Evolutionary conservation across 2,113 vertebrate species (phyloP).

Genomic region (Monopterus albus): DNA sequence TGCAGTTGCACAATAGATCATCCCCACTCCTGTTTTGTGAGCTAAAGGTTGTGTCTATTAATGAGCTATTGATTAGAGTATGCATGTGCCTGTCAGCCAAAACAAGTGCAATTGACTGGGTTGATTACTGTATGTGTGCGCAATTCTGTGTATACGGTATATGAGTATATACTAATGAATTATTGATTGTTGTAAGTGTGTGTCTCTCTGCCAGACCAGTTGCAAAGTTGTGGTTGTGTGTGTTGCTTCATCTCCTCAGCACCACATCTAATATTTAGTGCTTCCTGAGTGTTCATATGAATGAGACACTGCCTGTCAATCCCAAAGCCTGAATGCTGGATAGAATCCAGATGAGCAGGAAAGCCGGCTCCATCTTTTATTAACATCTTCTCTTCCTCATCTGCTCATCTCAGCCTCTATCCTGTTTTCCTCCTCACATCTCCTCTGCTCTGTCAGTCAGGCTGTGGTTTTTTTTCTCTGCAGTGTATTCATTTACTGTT

Average conservation of each 20-base stretch:
- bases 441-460: slow-evolving; percentile 20
- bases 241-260: slow-evolving; percentile 34
- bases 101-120: slow-evolving; percentile 5
- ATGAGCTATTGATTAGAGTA: background rate
- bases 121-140: slow-evolving; percentile 2
- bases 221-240: background rate
- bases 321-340: slow-evolving; percentile 44
- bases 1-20: background rate
- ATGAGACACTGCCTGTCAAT: slow-evolving; percentile 43
- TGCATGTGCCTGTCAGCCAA: background rate
- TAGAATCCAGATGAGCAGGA: slow-evolving; percentile 55
- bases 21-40: background rate
- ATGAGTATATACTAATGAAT: slow-evolving; percentile 6
- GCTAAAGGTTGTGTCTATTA: background rate
- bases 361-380: slow-evolving; percentile 50
- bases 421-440: slow-evolving; percentile 1
- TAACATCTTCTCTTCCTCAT: too few species aligned
- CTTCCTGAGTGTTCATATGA: slow-evolving; percentile 37
- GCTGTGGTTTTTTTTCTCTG: slow-evolving; percentile 22
- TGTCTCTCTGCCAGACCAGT: slow-evolving; percentile 4
- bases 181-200: slow-evolving; percentile 5
- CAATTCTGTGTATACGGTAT: slow-evolving; percentile 7
- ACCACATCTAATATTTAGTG: slow-evolving; percentile 48
- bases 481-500: slow-evolving; percentile 8
- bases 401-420: slow-evolving; percentile 3